phyloP scores from a whole-genome alignment of 2,113 vertebrate genomes.

The Willisornis vidua region DNA sequence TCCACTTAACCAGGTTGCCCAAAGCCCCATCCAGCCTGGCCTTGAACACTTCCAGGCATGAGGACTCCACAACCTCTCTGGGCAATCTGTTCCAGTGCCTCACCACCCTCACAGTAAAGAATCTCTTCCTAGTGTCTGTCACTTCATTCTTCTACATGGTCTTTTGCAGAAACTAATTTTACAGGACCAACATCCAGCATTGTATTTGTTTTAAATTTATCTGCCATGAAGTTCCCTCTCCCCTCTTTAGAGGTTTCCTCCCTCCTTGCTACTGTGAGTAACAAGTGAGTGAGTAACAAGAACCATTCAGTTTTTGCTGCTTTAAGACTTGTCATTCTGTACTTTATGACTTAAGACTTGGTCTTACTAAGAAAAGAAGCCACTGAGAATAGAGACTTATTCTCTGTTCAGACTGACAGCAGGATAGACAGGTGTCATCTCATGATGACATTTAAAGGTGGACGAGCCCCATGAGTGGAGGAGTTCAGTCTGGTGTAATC shows the following conservation, averaged over 20 bases:
- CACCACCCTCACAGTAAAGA: not conserved
- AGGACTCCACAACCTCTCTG: not conserved
- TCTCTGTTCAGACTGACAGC: conserved; percentile 10
- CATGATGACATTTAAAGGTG: conserved; percentile 61
- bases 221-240: not conserved
- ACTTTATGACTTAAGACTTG: conserved; percentile 31
- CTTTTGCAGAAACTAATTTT: not conserved
- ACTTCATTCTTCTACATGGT: not conserved
- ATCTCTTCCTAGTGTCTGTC: not conserved
- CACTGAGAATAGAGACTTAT: not conserved
- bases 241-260: not conserved
- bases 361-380: conserved; percentile 19
- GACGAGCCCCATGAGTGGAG: not conserved
- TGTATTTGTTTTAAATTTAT: not conserved
- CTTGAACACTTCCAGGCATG: not conserved
- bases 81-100: not conserved
- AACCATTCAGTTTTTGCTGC: not conserved
- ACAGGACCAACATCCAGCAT: not conserved
- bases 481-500: conserved; percentile 36
- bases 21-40: not conserved
- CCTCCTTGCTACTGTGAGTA: not conserved
- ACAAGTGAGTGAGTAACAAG: not conserved
- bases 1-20: not conserved
- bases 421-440: conserved; percentile 51
- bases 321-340: not conserved